phyloP scores from a whole-genome alignment of 2,797 vertebrate species.

The Chiloscyllium punctatum region DNA sequence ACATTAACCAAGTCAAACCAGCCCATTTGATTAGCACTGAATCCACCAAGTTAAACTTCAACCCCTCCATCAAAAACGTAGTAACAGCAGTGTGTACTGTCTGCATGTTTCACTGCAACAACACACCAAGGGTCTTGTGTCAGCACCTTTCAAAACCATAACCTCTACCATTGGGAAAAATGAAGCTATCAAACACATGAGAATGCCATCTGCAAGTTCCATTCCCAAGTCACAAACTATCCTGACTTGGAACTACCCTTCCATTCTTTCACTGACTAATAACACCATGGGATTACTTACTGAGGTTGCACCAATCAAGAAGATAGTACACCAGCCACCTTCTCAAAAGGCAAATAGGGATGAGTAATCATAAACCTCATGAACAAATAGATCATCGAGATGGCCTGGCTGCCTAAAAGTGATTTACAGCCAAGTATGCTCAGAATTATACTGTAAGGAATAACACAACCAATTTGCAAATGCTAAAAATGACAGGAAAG shows the following conservation, averaged over 20 bases:
- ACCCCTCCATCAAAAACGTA: too few relatives aligned
- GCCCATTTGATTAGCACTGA: too few relatives aligned
- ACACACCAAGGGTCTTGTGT: not conserved
- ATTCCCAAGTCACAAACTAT: too few relatives aligned
- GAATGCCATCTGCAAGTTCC: too few relatives aligned
- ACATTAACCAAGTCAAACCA: too few relatives aligned
- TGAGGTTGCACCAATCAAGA: too few relatives aligned
- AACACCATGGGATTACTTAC: too few relatives aligned
- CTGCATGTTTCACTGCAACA: too few relatives aligned
- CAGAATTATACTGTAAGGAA: not conserved
- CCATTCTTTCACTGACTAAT: too few relatives aligned
- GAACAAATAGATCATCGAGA: not conserved
- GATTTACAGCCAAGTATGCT: not conserved
- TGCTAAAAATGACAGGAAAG: not conserved
- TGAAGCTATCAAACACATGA: not conserved
- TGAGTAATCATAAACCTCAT: not conserved
- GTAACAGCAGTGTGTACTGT: too few relatives aligned
- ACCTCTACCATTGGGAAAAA: not conserved
- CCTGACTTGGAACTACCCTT: too few relatives aligned
- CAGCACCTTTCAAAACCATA: not conserved
- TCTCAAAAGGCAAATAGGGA: not conserved
- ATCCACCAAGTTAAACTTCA: too few relatives aligned
- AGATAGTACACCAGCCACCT: not conserved
- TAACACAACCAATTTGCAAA: not conserved
- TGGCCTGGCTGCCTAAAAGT: not conserved